Conservation (phyloP, 2,797 vertebrate genomes). For the Microchirus variegatus region DNA sequence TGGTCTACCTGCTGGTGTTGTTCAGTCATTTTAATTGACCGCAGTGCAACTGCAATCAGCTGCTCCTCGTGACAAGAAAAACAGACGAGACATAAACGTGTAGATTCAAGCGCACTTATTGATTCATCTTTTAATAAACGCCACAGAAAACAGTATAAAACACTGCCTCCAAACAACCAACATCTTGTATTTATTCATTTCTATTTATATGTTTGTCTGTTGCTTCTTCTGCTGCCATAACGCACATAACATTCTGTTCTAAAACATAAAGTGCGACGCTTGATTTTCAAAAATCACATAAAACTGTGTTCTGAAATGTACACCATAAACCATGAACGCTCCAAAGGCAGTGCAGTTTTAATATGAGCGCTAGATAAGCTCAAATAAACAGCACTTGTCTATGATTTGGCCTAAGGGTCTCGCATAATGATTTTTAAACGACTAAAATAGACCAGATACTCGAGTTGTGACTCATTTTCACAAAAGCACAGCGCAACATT, state of each 20-base stretch:
- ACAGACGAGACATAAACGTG: too few relatives aligned
- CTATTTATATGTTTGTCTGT: too few relatives aligned
- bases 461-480: background rate
- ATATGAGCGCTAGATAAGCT: background rate
- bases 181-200: too few relatives aligned
- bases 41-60: background rate
- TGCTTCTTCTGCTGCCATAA: too few relatives aligned
- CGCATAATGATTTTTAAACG: slow-evolving; percentile 3
- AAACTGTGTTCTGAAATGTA: background rate
- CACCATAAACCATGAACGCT: background rate
- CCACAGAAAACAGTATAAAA: too few relatives aligned
- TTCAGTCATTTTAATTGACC: slow-evolving; percentile 1
- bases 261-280: background rate
- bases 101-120: too few relatives aligned
- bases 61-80: background rate
- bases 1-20: slow-evolving; percentile 4
- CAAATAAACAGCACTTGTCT: background rate
- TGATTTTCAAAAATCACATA: background rate
- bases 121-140: too few relatives aligned
- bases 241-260: background rate
- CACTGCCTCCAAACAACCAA: too few relatives aligned
- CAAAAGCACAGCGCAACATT: background rate
- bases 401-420: too few relatives aligned
- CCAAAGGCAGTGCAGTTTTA: background rate
- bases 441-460: slow-evolving; percentile 14